These are phyloP conservation scores for Megalopta genalis DNA, from an alignment of 1,140 invertebrate genomes.

Conservation along the genomic window DNA sequence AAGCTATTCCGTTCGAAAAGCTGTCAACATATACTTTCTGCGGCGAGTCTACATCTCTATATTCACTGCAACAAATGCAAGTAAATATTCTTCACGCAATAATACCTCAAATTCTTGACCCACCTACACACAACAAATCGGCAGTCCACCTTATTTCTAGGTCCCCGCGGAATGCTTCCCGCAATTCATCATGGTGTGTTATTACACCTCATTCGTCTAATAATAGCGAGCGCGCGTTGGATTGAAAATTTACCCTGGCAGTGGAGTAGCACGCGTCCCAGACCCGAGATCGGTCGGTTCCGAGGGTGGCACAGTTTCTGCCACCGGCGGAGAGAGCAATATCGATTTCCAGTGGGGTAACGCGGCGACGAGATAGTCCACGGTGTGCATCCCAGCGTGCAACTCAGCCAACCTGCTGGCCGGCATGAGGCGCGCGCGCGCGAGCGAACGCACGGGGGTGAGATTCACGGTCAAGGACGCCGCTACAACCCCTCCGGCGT, in stretches of 20 bases:
- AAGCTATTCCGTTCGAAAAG: too few relatives aligned
- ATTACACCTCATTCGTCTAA: too few relatives aligned
- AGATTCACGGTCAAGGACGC: slow-evolving; percentile 72
- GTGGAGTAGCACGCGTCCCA: not conserved
- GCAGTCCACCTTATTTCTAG: too few relatives aligned
- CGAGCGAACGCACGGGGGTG: slow-evolving; percentile 21
- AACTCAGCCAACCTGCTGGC: slow-evolving; percentile 31
- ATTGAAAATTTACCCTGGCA: not conserved
- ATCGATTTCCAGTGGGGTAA: slow-evolving; percentile 54
- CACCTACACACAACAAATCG: too few relatives aligned
- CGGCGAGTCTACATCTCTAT: too few relatives aligned
- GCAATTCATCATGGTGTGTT: too few relatives aligned
- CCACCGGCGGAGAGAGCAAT: slow-evolving; percentile 14
- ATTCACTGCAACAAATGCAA: too few relatives aligned
- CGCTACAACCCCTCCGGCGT: slow-evolving; percentile 50
- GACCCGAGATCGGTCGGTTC: not conserved
- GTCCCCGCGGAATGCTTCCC: too few relatives aligned
- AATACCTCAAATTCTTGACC: too few relatives aligned
- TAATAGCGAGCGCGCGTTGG: too few relatives aligned
- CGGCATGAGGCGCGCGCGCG: not conserved
- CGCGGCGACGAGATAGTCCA: slow-evolving; percentile 36
- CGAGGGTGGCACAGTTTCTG: slow-evolving; percentile 21
- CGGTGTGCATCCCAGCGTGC: slow-evolving; percentile 47
- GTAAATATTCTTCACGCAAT: too few relatives aligned
- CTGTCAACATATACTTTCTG: too few relatives aligned